These are phyloP conservation scores for Eurytoma adleriae DNA, from an alignment of 2,888 invertebrate species.

Conservation along the genomic window DNA sequence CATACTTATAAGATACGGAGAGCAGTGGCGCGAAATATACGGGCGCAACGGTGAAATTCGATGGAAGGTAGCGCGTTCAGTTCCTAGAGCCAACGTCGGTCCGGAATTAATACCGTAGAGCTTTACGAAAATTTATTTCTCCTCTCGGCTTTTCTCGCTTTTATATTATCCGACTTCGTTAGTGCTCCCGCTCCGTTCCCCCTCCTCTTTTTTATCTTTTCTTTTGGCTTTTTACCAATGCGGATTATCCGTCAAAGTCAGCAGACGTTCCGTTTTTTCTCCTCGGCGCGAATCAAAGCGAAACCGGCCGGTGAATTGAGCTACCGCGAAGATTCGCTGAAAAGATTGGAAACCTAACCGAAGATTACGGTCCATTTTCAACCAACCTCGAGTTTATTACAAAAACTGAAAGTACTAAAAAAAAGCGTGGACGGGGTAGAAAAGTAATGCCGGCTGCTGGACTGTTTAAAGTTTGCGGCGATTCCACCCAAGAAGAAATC, in stretches of 20 bases:
- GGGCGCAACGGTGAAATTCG: not conserved
- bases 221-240: not conserved
- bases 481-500: not conserved
- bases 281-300: not conserved
- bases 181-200: not conserved
- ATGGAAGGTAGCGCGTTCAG: not conserved
- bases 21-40: not conserved
- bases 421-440: no score
- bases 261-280: not conserved
- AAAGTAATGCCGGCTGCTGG: not conserved
- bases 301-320: not conserved
- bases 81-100: not conserved
- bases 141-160: not conserved
- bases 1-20: no score
- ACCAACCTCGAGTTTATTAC: no score
- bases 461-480: not conserved
- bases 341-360: not conserved
- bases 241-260: conserved; percentile 35
- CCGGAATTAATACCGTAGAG: conserved; percentile 13
- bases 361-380: no score
- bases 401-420: no score
- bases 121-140: conserved; percentile 31
- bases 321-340: not conserved
- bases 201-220: not conserved
- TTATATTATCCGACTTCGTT: conserved; percentile 30